A percentile compares a stretch with the other conserved stretches of the same genome.
These are phyloP conservation scores for Neotoxoptera formosana DNA, from an alignment of 1,140 invertebrate genomes.

Conservation along the genomic window DNA sequence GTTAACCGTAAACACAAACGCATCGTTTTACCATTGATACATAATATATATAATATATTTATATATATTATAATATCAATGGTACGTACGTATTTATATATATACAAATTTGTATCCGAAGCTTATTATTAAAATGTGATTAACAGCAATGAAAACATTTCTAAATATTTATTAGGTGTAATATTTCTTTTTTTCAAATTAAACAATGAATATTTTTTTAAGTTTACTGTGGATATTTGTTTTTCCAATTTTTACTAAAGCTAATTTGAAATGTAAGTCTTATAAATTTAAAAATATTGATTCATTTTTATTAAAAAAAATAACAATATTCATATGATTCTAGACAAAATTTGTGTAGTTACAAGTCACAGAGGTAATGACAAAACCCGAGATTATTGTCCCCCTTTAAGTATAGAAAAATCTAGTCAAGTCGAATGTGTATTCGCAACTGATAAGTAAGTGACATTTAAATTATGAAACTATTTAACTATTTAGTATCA, in stretches of 20 bases:
- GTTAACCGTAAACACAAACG: neutral
- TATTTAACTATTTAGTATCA: neutral
- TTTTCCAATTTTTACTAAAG: neutral
- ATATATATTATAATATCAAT: neutral
- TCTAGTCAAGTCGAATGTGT: slow-evolving; percentile 50
- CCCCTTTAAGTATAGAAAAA: neutral
- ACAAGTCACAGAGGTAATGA: neutral
- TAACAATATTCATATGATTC: neutral
- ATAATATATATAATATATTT: neutral
- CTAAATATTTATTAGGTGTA: neutral
- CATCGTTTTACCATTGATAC: neutral
- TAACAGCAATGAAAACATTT: neutral
- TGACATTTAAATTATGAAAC: neutral
- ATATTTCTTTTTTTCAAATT: neutral
- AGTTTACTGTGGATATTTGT: slow-evolving; percentile 12
- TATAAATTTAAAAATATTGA: neutral
- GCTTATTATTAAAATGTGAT: slow-evolving; percentile 32
- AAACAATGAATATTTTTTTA: neutral
- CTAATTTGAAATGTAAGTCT: slow-evolving; percentile 34
- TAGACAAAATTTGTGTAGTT: slow-evolving; percentile 41
- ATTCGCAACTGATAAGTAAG: slow-evolving; percentile 49
- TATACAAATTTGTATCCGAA: neutral
- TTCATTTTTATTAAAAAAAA: neutral
- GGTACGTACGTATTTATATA: neutral
- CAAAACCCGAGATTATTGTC: slow-evolving; percentile 27